These are phyloP conservation scores for Chionis minor DNA, from an alignment of 2,113 vertebrate genomes.

Conservation along the genomic window DNA sequence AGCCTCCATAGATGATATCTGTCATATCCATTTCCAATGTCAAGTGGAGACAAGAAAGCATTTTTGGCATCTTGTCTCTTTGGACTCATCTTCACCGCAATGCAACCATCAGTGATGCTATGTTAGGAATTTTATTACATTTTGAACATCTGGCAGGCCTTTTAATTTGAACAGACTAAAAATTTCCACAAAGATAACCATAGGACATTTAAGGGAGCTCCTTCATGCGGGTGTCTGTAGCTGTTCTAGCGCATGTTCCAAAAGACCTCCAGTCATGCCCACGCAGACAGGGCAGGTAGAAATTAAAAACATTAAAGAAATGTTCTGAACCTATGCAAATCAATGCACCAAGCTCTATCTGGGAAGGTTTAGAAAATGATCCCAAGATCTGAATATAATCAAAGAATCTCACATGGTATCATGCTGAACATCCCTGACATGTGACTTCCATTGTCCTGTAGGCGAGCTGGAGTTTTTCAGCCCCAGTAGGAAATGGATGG, in stretches of 20 bases:
- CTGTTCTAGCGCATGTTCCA: not conserved
- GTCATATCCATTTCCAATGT: not conserved
- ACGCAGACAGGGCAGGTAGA: not conserved
- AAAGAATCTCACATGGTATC: not conserved
- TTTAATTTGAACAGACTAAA: constrained; percentile 7
- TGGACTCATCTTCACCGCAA: not conserved
- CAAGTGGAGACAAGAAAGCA: not conserved
- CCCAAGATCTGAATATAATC: not conserved
- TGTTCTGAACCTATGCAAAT: not conserved
- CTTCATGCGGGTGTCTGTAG: not conserved
- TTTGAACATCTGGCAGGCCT: constrained; percentile 13
- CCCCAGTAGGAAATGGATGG: not conserved
- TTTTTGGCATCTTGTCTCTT: constrained; percentile 18
- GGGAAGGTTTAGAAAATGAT: not conserved
- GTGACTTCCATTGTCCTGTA: not conserved
- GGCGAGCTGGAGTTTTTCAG: not conserved
- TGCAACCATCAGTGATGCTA: not conserved
- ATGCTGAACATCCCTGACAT: not conserved
- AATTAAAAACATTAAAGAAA: not conserved
- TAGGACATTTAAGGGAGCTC: not conserved
- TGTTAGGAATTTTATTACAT: constrained; percentile 1
- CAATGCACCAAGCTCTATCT: not conserved
- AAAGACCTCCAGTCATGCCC: not conserved
- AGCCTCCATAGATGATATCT: not conserved
- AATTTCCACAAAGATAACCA: not conserved